phyloP scores from a whole-genome alignment of 2,888 invertebrate species.

The Chymomyza amoena region DNA sequence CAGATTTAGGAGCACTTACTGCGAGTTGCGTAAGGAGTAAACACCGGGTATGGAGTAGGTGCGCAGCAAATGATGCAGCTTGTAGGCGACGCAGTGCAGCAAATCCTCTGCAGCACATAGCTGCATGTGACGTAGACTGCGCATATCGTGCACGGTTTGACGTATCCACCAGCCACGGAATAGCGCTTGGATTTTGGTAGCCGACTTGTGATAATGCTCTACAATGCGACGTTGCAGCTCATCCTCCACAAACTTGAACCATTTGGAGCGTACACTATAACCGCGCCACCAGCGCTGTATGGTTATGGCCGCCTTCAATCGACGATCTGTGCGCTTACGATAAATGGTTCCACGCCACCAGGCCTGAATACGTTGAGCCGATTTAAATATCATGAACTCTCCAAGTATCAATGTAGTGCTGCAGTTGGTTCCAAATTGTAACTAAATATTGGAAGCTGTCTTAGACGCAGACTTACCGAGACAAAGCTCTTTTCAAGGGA shows the following conservation, averaged over 20 bases:
- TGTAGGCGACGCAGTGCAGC: slow-evolving; percentile 69
- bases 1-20: slow-evolving; percentile 42
- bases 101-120: slow-evolving; percentile 66
- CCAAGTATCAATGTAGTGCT: slow-evolving; percentile 47
- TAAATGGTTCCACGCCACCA: slow-evolving; percentile 47
- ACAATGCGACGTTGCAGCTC: slow-evolving; percentile 42
- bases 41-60: slow-evolving; percentile 72
- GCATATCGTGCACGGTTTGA: slow-evolving; percentile 68
- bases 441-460: slow-evolving; percentile 39
- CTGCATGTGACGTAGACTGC: slow-evolving; percentile 56
- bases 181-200: slow-evolving; percentile 67
- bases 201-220: slow-evolving; percentile 44
- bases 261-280: slow-evolving; percentile 41
- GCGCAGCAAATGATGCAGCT: slow-evolving; percentile 67
- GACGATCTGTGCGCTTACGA: slow-evolving; percentile 17
- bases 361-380: slow-evolving; percentile 68
- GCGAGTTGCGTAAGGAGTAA: slow-evolving; percentile 68
- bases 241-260: slow-evolving; percentile 45
- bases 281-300: slow-evolving; percentile 75
- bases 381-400: slow-evolving; percentile 64
- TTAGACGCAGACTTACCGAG: slow-evolving; percentile 25
- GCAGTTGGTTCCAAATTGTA: slow-evolving; percentile 42
- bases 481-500: background rate
- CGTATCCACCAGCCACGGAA: slow-evolving; percentile 72
- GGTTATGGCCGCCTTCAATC: slow-evolving; percentile 32